Conservation (phyloP, 1,140 invertebrate genomes). For the Eurosta solidaginis region DNA sequence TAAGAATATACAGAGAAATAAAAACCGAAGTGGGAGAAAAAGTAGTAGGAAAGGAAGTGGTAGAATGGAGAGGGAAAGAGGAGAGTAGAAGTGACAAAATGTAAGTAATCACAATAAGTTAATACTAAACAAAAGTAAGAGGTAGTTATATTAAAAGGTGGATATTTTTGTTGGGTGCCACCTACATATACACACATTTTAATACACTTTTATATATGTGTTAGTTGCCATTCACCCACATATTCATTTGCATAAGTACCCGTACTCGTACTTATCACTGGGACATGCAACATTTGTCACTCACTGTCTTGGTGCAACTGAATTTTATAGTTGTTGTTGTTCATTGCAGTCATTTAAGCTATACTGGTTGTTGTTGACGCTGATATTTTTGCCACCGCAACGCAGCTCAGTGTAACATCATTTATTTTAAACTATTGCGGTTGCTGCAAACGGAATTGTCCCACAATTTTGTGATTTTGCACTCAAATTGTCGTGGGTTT, state of each 20-base stretch:
- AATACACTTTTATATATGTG: neutral
- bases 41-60: no score
- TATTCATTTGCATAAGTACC: neutral
- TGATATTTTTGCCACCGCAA: neutral
- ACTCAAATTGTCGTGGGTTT: neutral
- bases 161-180: no score
- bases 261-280: slow-evolving; percentile 19
- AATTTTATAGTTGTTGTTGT: neutral
- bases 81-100: no score
- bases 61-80: no score
- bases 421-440: slow-evolving; percentile 15
- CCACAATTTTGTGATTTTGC: slow-evolving; percentile 13
- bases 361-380: neutral
- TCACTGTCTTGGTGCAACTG: neutral
- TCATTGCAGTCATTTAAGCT: neutral
- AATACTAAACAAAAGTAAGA: no score
- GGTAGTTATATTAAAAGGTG: no score
- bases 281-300: neutral
- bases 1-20: no score
- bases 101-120: no score
- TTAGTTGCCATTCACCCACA: neutral
- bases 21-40: no score
- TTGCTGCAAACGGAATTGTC: neutral
- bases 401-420: neutral
- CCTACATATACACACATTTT: no score